Conservation (phyloP, 1,140 invertebrate species). For the Euschistus heros region DNA sequence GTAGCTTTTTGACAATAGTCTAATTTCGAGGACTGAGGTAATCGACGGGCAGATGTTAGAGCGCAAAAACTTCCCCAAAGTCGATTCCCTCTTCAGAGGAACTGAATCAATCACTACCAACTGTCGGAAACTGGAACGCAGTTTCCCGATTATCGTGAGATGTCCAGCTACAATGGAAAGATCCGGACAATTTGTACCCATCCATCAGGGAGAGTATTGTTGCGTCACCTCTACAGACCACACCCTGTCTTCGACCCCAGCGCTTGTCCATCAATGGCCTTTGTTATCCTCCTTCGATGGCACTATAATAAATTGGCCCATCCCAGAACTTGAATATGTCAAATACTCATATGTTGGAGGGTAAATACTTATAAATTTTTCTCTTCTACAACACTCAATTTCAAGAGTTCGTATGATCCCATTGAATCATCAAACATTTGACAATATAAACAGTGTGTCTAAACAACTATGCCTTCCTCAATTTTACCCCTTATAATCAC, state of each 20-base stretch:
- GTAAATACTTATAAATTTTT: no score
- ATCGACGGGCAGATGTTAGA: neutral
- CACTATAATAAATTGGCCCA: no score
- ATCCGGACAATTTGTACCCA: constrained; percentile 1
- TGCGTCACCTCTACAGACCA: neutral
- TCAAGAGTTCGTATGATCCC: no score
- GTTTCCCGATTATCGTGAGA: constrained; percentile 1
- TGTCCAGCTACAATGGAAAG: neutral
- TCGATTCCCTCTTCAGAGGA: neutral
- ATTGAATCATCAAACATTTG: no score
- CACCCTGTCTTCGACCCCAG: neutral
- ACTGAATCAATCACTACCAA: neutral
- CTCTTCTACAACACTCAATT: no score
- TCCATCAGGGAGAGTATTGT: neutral
- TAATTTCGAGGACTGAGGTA: neutral
- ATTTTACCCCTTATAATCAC: no score
- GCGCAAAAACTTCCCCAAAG: neutral
- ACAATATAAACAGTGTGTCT: no score
- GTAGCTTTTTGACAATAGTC: neutral
- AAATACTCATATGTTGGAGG: no score
- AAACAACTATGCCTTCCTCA: no score
- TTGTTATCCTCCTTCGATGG: no score
- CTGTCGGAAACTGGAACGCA: neutral
- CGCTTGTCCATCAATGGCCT: neutral
- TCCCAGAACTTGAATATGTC: no score